Evolutionary conservation across 35 echinoderm and acorn worm species (phyloP).

Genomic region (Eucidaris tribuloides): DNA sequence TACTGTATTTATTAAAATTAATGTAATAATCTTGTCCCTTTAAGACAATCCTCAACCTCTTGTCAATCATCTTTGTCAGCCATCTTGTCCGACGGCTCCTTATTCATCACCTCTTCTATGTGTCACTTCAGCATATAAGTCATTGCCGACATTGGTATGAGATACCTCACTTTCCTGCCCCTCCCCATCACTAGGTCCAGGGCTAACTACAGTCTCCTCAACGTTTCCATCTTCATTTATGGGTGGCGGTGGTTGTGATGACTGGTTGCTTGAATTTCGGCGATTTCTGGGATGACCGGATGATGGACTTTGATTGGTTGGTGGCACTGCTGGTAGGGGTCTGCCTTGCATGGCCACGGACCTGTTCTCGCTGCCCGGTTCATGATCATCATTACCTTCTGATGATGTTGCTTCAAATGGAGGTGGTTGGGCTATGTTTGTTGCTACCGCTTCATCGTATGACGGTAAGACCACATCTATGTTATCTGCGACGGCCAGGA

Average conservation of each 20-base stretch:
- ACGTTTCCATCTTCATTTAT: no score
- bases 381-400: no score
- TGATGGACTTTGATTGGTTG: neutral
- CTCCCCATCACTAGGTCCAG: neutral
- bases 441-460: slow-evolving; percentile 54
- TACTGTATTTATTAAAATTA: no score
- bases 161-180: neutral
- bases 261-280: neutral
- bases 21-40: no score
- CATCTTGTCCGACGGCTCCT: no score
- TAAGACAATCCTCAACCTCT: no score
- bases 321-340: slow-evolving; percentile 20
- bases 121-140: slow-evolving; percentile 7
- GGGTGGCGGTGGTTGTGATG: neutral
- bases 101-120: slow-evolving; percentile 2
- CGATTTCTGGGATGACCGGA: neutral
- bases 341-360: slow-evolving; percentile 14
- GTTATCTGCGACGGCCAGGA: slow-evolving; percentile 35
- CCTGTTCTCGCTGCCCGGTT: neutral
- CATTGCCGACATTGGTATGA: slow-evolving; percentile 1
- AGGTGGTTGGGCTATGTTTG: neutral
- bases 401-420: neutral
- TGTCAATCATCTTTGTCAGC: no score
- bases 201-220: no score
- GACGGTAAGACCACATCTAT: slow-evolving; percentile 43